Base-by-base conservation (phyloP, 35 echinoderm and acorn worm genomes). In the Eucidaris tribuloides region DNA sequence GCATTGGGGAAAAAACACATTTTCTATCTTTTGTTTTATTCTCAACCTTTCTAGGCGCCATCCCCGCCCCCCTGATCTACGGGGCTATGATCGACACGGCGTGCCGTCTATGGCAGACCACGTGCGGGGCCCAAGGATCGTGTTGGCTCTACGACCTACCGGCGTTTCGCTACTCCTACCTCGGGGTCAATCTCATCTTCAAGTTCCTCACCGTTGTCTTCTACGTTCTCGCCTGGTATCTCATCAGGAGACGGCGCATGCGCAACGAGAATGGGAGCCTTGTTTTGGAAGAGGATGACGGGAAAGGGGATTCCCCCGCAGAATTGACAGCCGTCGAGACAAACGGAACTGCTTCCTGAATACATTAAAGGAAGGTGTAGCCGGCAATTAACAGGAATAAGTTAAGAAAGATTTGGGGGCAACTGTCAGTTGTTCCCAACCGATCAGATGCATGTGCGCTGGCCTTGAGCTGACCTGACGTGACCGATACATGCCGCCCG, bases 21-120 rank as follows among this genome's bases (percentile, higher is more conserved):
- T n/a, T n/a, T n/a, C n/a, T n/a, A n/a, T n/a, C n/a, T n/a, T n/a
- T n/a, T n/a, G n/a, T n/a, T n/a, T n/a, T n/a, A n/a, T n/a, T n/a
- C n/a, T n/a, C 13, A 13, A 13, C 50, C 13, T 79, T 52, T 19
- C 2, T 46, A 98, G 95, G 95, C 17, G 79, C 84, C 22, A 89
- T 98, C 5, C 95, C 95, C 24, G 86, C 82, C 35, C 95, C 95
- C 5, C 71, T 93, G 14, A n/a, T 86, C 9, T 98, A 93, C 45
- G 95, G 95, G 3, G 86, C 82, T 18, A 42, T 86, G 5, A 98
- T 98, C 65, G 91, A 98, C 79, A 83, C 82, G 1, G 60, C 80
- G 0, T 98, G 95, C 32, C 27, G 92, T 4, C 83, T 93, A 0
- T 91, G 83, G 87, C 85, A 98, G 37, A 86, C 76, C 1, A 34